A percentile compares a stretch with the other conserved stretches of the same genome.
These are phyloP conservation scores for Bolborhynchus lineola DNA, from an alignment of 2,113 vertebrate genomes.

Conservation along the genomic window DNA sequence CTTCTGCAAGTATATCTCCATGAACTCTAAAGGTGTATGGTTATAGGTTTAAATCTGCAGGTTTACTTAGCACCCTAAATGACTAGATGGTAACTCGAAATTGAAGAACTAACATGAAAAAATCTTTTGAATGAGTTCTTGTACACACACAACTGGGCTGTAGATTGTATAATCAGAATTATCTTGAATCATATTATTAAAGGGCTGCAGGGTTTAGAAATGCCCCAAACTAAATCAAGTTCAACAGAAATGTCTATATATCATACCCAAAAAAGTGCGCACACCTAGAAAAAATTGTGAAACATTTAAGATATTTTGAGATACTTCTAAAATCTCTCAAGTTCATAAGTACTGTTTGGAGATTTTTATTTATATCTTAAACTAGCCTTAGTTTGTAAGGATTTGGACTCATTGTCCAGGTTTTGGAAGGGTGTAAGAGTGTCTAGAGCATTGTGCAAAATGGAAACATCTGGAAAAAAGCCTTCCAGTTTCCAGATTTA, in stretches of 20 bases:
- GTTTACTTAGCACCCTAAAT: rapidly evolving
- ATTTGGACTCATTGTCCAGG: rapidly evolving
- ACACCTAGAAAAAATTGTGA: not conserved
- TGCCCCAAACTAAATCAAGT: not conserved
- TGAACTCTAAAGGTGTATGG: not conserved
- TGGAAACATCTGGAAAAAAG: not conserved
- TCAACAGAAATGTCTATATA: not conserved
- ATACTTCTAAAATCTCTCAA: not conserved
- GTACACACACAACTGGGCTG: not conserved
- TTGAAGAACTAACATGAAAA: not conserved
- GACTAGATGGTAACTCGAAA: not conserved
- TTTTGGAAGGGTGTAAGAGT: not conserved
- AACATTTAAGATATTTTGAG: not conserved
- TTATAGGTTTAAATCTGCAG: not conserved
- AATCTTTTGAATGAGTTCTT: not conserved
- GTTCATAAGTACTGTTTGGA: rapidly evolving
- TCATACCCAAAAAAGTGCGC: not conserved
- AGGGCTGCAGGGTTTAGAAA: not conserved
- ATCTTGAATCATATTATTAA: not conserved
- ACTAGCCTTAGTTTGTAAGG: not conserved
- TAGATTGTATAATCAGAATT: not conserved
- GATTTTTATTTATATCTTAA: not conserved
- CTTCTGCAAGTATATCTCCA: rapidly evolving
- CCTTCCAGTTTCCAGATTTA: not conserved
- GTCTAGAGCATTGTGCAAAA: not conserved